Evolutionary conservation across 2,797 vertebrate genomes (phyloP).

Genomic region (Chromis chromis): DNA sequence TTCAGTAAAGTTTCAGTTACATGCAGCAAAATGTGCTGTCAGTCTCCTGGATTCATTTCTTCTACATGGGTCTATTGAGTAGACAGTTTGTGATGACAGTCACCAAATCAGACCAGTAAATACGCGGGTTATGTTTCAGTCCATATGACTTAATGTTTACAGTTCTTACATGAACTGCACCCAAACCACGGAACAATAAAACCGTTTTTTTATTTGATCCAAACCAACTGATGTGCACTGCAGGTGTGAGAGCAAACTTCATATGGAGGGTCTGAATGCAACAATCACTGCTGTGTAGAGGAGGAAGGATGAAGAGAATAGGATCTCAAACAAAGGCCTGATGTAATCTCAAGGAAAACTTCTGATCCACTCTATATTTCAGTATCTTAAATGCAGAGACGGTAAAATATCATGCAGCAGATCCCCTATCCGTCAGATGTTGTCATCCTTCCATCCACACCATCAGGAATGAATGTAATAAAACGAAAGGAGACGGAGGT

Average conservation of each 20-base stretch:
- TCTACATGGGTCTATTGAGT: too few relatives aligned
- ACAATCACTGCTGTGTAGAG: background rate
- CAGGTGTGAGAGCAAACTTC: background rate
- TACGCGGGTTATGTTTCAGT: too few relatives aligned
- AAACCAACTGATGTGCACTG: background rate
- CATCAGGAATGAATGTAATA: constrained; percentile 35
- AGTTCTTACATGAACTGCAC: too few relatives aligned
- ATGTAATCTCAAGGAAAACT: background rate
- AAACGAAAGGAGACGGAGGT: constrained; percentile 22
- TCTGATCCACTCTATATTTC: constrained; percentile 28
- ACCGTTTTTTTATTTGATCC: too few relatives aligned
- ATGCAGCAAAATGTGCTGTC: too few relatives aligned
- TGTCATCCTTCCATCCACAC: constrained; percentile 33
- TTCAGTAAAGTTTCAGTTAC: too few relatives aligned
- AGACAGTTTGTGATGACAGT: too few relatives aligned
- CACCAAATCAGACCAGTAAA: too few relatives aligned
- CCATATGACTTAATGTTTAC: background rate
- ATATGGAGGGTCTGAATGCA: background rate
- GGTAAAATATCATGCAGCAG: constrained; percentile 6
- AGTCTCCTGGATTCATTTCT: too few relatives aligned
- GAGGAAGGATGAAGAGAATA: background rate
- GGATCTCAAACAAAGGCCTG: background rate
- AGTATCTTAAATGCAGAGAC: constrained; percentile 2
- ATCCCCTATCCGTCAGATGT: constrained; percentile 22
- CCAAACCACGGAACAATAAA: too few relatives aligned